Conservation (phyloP, 2,888 invertebrate genomes). For the Nomada fabriciana region DNA sequence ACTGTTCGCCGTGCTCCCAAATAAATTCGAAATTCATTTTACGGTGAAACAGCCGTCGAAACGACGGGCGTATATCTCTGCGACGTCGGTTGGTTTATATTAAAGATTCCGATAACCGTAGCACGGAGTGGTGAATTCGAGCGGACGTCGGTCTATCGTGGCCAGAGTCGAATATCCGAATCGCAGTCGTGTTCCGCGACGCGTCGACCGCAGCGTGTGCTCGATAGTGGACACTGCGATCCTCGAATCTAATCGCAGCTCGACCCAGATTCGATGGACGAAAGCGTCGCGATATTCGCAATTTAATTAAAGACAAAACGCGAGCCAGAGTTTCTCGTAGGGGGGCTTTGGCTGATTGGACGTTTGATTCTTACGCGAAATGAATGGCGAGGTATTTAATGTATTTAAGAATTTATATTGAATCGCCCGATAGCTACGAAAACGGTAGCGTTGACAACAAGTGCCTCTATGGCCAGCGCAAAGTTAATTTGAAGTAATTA, state of each 20-base stretch:
- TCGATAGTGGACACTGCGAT: conserved; percentile 62
- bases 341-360: neutral
- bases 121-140: conserved; percentile 16
- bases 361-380: neutral
- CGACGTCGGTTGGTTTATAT: conserved; percentile 33
- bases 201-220: conserved; percentile 67
- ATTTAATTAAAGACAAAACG: conserved; percentile 43
- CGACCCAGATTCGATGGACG: conserved; percentile 61
- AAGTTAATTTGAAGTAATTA: conserved; percentile 39
- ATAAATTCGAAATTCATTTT: conserved; percentile 9
- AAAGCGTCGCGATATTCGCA: conserved; percentile 38
- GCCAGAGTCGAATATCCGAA: conserved; percentile 52
- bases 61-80: conserved; percentile 5
- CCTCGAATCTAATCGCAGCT: conserved; percentile 66
- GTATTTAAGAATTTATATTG: neutral
- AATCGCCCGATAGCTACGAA: no score
- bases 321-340: neutral
- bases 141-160: conserved; percentile 44
- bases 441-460: neutral
- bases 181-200: conserved; percentile 45
- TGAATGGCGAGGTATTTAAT: neutral
- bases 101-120: conserved; percentile 49
- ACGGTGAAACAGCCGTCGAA: conserved; percentile 8
- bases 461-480: neutral
- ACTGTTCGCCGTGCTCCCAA: neutral